Evolutionary conservation across 2,888 invertebrate genomes (phyloP), one percentile per base, ranked within the genome.

Genomic region (Oscheius sp.): DNA sequence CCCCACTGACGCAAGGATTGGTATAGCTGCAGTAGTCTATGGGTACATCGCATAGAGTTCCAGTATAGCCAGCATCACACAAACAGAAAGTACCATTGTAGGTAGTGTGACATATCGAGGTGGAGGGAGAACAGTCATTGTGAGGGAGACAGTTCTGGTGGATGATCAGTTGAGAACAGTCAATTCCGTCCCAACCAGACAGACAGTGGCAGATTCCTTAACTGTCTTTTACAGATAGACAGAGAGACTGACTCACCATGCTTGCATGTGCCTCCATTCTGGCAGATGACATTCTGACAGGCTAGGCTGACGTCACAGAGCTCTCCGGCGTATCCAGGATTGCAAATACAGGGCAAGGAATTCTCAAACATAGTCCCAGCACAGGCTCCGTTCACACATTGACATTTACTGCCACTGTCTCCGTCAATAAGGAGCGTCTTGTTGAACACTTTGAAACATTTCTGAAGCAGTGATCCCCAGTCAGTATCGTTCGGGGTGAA

Each of bases 61-160:
- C 68, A n/a, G 68, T 68, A 53, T 42, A 68, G 35, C 68, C 68
- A n/a, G 53, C n/a, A 10, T 68, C 2, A 37, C 68, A 68, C 37
- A 35, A 11, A 37, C 68, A 68, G 42, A 57, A 53, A 7, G 51
- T 29, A 35, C 10, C 11, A 32, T 51, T 32, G 13, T 32, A 35
- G 29, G 9, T 10, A 4, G 51, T 10, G 2, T 33, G 42, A 68
- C 68, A 68, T 7, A 33, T 2, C 33, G 53, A 51, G 21, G 32
- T 42, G 42, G 3, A 7, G 42, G 42, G 42, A 42, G 3, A n/a
- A 29, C 68, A 68, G 42, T 51, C 2, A 55, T 68, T 29, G 21
- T 29, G 50, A 42, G 37, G 1, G 2, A 21, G 21, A 21, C 21
- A 21, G 21, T 21, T 7, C 10, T 53, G 21, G 21, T 21, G 21